Base-by-base conservation (phyloP, 2,113 vertebrate species). In the Probosciger aterrimus region DNA sequence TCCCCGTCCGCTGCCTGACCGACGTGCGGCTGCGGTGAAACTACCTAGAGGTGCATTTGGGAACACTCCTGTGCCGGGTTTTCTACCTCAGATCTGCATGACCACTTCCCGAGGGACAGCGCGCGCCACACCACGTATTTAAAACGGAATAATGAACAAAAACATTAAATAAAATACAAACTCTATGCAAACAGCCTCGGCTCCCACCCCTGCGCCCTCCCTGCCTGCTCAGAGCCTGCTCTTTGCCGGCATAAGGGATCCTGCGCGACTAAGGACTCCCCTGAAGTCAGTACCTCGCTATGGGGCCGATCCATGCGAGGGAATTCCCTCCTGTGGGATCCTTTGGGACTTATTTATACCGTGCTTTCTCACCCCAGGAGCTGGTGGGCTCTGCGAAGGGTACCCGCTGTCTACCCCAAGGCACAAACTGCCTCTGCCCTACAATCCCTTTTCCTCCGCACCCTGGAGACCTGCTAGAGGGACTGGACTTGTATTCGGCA, bases 61-160 rank as follows among this genome's bases (percentile, higher is more conserved):
- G 86, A 93, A 37, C 95, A 68, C 97, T 96, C 92, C 93, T 97
- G 94, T 91, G 97, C 96, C 83, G 80, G 97, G 96, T 97, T 96
- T 97, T 97, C 98, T 98, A 98, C 98, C 98, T 98, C 98, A 98
- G 90, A 97, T 96, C 95, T 96, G 69, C 96, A 93, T 96, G 96
- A 97, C 97, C 98, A 98, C 97, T 98, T 97, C 95, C 97, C 60
- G 95, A 95, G 95, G 91, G 93, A 95, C 94, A 80, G 96, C 94
- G 95, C 95, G 95, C 90, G 68, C 97, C 96, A 97, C 96, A 96
- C 76, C 93, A 96, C 96, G 59, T 97, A 97, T 98, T 97, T 98
- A 96, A 97, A 93, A 96, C 3, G 47, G 95, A 96, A 96, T 96
- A 97, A 97, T 97, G 96, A 57, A 92, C 97, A 93, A 80, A 97